Evolutionary conservation across 2,888 invertebrate genomes (phyloP), one percentile per base, ranked within the genome.

Genomic region (Oxytorus armatus): DNA sequence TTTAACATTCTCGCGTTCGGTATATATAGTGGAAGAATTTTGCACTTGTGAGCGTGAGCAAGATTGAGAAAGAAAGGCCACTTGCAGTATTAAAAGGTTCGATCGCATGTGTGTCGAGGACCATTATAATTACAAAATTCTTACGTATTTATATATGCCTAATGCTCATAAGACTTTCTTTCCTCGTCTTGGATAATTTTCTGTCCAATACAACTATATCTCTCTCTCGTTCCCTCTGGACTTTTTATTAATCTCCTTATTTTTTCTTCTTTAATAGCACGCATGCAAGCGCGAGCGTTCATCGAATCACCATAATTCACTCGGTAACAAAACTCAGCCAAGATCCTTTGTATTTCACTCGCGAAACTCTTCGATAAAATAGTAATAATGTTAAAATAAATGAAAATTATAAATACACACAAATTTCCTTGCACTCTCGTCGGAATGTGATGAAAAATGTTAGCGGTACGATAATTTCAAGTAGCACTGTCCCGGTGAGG

Each of bases 61-160:
- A 73, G 61, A 69, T 69, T 63, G 68, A 68, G 68, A 77, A 76
- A 72, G 70, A 75, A 80, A 72, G 73, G 80, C 73, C 72, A 73
- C 73, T 76, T 70, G 65, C 29, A 25, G 59, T 61, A 61, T 73
- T 66, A 51, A 73, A 72, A 61, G 25, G 59, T 23, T 63, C 49
- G 73, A 73, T 68, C 59, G 29, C n/a, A 68, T 59, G 66, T 69
- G 42, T 66, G 63, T 66, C 73, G 44, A 73, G 65, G 53, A 73
- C 23, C 29, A 61, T 44, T 63, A 53, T 59, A 51, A 72, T 53
- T 69, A 70, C 39, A 63, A 49, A 55, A 49, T 61, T 29, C n/a
- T 5, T 21, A 25, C 23, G 14, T 10, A 36, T 36, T 0, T 18
- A 29, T 11, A 23, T 39, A 39, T 21, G 11, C 33, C 7, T 8